Evolutionary conservation across 1,140 invertebrate genomes (phyloP), one percentile per base, ranked within the genome.

Genomic region (Drosophila biarmipes): DNA sequence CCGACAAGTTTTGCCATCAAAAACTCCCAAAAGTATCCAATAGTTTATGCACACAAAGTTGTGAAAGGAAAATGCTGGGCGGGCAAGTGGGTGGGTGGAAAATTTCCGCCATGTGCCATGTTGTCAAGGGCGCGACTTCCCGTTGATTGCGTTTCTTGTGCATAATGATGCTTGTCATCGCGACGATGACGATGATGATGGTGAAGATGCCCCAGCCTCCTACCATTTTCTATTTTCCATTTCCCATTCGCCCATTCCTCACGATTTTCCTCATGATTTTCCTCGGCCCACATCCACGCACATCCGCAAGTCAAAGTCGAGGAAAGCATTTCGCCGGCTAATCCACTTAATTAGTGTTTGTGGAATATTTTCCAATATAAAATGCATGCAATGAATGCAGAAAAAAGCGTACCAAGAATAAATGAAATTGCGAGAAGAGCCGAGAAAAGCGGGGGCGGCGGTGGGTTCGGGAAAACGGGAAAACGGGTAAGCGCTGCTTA

Each of bases 281-380:
- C 54, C 38, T 21, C 31, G 24, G 17, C 29, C 14, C 19, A 17
- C 27, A n/a, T n/a, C 14, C 24, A 17, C 15, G 11, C 59, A 6
- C 45, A 52, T n/a, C 45, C 29, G 63, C 61, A 73, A 73, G 71
- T 80, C 64, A 73, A 81, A 72, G 66, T 73, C 38, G 63, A 34
- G 40, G 29, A 76, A 81, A 85, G 63, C 57, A 85, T 76, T 85
- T 85, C 29, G 35, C 54, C 46, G 52, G 53, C 72, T 84, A 76
- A 84, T 72, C 72, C 80, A 80, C 66, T 80, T 85, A 84, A 85
- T 84, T 85, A 80, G 78, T 76, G 80, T 80, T 79, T 72, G 75
- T 52, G 64, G 58, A 78, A 84, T 78, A 77, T 77, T 73, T 73
- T 73, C 49, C 69, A 73, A 73, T 73, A 73, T 73, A 73, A 69